Evolutionary conservation across 2,113 vertebrate genomes (phyloP).

Genomic region (Myiopsitta monachus): DNA sequence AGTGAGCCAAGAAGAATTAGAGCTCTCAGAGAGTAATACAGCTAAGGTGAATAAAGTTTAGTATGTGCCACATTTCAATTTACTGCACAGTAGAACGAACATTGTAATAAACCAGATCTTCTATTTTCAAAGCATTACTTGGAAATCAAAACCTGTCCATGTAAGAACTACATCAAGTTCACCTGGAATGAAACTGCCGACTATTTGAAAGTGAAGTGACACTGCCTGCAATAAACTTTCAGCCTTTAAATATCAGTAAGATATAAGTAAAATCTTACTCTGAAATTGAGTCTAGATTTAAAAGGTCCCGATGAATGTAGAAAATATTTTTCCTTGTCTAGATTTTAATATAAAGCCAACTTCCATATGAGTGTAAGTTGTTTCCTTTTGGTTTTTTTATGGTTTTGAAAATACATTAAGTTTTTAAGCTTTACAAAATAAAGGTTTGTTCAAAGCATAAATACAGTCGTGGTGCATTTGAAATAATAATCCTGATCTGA

Average conservation of each 20-base stretch:
- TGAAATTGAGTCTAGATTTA: not conserved
- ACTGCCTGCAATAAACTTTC: not conserved
- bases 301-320: not conserved
- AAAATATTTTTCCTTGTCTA: not conserved
- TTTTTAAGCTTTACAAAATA: not conserved
- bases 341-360: not conserved
- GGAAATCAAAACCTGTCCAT: not conserved
- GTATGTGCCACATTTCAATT: not conserved
- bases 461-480: not conserved
- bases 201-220: not conserved
- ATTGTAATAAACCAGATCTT: not conserved
- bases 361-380: not conserved
- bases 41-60: not conserved
- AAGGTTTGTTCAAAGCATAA: slow-evolving; percentile 25
- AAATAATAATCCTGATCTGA: not conserved
- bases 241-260: not conserved
- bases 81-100: not conserved
- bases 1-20: not conserved
- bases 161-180: not conserved
- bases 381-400: not conserved
- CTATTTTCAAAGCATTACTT: not conserved
- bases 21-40: not conserved
- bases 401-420: not conserved
- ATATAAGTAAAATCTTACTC: not conserved
- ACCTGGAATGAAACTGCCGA: not conserved